A percentile compares a stretch with the other conserved stretches of the same genome.
Evolutionary conservation across 2,113 vertebrate genomes (phyloP).

Genomic region (Eurystomus gularis): DNA sequence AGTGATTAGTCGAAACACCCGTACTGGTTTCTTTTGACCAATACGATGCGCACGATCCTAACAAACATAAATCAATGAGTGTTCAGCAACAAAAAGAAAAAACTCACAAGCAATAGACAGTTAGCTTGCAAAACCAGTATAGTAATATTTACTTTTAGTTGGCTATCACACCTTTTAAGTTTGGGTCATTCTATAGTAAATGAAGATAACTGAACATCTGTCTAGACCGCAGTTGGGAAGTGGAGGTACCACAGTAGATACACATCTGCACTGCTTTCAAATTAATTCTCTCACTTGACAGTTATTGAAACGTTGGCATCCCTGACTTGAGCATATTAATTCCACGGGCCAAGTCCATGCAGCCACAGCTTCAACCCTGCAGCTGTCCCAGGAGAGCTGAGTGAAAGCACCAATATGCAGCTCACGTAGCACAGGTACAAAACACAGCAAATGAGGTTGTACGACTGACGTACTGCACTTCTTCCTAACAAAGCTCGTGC

Average conservation of each 20-base stretch:
- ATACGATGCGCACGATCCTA: conserved; percentile 92
- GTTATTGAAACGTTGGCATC: not conserved
- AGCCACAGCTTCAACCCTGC: not conserved
- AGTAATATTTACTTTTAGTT: not conserved
- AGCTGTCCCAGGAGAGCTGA: not conserved
- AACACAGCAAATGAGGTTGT: not conserved
- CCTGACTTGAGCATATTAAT: not conserved
- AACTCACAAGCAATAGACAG: conserved; percentile 42
- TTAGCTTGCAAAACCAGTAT: not conserved
- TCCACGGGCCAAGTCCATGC: not conserved
- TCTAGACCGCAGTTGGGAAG: not conserved
- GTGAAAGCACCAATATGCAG: not conserved
- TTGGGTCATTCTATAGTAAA: not conserved
- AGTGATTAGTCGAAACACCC: conserved; percentile 89
- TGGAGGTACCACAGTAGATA: not conserved
- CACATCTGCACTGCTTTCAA: not conserved
- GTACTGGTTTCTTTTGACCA: conserved; percentile 88
- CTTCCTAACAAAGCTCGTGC: not conserved
- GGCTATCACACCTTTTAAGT: not conserved
- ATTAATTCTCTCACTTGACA: not conserved
- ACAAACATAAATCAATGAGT: conserved; percentile 61
- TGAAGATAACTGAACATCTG: too few species aligned
- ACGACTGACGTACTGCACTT: not conserved
- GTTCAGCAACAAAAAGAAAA: conserved; percentile 43
- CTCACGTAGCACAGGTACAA: not conserved